Conservation (phyloP, 2,888 invertebrate genomes). For the Anarsia innoxiella region DNA sequence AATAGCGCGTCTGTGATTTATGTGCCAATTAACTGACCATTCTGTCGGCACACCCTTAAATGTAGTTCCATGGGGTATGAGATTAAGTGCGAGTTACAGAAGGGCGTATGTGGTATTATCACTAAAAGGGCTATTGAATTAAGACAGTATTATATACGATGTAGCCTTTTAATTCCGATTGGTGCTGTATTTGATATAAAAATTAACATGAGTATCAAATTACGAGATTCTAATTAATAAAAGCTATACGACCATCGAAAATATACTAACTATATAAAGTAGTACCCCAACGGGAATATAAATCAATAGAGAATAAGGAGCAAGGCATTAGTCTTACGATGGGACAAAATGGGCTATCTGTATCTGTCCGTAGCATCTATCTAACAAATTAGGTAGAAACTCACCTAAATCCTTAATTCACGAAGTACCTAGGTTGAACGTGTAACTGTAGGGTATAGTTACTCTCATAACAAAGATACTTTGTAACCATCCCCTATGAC, state of each 20-base stretch:
- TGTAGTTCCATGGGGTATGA: constrained; percentile 1
- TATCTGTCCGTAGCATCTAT: too few species aligned
- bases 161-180: too few species aligned
- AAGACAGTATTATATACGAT: background rate
- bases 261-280: background rate
- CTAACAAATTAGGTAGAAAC: background rate
- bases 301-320: too few species aligned
- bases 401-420: background rate
- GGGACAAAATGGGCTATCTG: too few species aligned
- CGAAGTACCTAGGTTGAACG: background rate
- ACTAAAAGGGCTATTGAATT: background rate
- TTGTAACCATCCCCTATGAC: background rate
- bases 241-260: background rate
- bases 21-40: constrained; percentile 70
- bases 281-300: too few species aligned
- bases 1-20: constrained; percentile 57
- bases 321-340: too few species aligned
- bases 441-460: background rate
- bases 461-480: background rate
- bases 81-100: background rate
- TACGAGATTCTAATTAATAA: background rate
- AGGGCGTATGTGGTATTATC: background rate
- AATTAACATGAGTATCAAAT: background rate
- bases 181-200: background rate
- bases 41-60: constrained; percentile 26